Percentiles rank a stretch among this genome's conserved stretches.
phyloP scores from a whole-genome alignment of 2,113 vertebrate genomes.

The Murina feae region DNA sequence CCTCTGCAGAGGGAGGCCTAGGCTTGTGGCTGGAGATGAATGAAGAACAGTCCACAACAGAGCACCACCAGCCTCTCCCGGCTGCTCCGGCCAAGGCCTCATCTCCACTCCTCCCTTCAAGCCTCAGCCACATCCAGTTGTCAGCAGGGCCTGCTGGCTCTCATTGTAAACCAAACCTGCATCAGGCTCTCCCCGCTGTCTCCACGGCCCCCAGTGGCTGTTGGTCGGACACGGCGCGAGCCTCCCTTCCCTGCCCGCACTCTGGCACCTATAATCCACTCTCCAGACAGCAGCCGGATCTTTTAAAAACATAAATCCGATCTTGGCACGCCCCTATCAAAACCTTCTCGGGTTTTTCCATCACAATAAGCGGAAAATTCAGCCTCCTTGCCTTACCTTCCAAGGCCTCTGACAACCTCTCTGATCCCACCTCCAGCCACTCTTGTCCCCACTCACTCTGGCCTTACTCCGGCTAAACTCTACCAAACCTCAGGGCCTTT shows the following conservation, averaged over 20 bases:
- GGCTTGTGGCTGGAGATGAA: constrained; percentile 6
- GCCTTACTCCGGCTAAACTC: background rate
- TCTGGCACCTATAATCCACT: background rate
- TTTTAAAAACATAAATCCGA: constrained; percentile 4
- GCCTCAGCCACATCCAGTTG: background rate
- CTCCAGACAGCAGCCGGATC: background rate
- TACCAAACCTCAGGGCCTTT: background rate
- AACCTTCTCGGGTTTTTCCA: background rate
- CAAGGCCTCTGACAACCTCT: background rate
- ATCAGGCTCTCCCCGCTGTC: background rate
- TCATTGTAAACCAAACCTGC: background rate
- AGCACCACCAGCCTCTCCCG: background rate
- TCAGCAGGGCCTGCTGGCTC: constrained; percentile 8
- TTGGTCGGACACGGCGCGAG: background rate
- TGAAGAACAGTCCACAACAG: background rate
- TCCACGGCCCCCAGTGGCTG: background rate
- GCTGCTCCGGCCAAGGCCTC: background rate
- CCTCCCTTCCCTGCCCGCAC: background rate
- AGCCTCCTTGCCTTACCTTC: background rate
- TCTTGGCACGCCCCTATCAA: background rate
- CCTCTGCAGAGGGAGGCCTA: background rate
- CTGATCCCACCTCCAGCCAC: background rate
- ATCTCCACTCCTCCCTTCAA: background rate
- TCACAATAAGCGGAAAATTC: background rate
- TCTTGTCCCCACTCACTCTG: background rate